phyloP scores from a whole-genome alignment of 1,140 invertebrate species.

The Drosophila eugracilis region DNA sequence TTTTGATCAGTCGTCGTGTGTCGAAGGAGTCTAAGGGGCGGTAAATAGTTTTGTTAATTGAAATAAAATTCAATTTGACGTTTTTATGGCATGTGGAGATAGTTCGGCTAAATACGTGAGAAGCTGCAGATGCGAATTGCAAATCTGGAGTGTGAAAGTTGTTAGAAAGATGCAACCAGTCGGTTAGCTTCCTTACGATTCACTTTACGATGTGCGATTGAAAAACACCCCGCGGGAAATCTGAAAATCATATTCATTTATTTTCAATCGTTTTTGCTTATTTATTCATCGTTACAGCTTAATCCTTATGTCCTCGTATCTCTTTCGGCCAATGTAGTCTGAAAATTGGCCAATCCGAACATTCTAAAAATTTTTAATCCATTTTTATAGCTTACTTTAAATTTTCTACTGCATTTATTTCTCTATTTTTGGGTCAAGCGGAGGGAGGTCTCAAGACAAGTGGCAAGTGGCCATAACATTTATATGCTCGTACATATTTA shows the following conservation, averaged over 20 bases:
- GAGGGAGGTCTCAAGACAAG: slow-evolving; percentile 19
- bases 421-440: neutral
- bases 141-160: slow-evolving; percentile 63
- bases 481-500: slow-evolving; percentile 12
- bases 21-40: slow-evolving; percentile 19
- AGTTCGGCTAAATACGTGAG: slow-evolving; percentile 74
- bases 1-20: slow-evolving; percentile 24
- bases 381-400: slow-evolving; percentile 10
- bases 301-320: slow-evolving; percentile 12
- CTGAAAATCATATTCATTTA: slow-evolving; percentile 19
- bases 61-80: slow-evolving; percentile 82
- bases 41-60: slow-evolving; percentile 77
- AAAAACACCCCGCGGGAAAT: slow-evolving; percentile 16
- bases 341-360: neutral
- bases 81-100: slow-evolving; percentile 76
- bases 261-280: slow-evolving; percentile 23
- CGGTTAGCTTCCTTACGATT: slow-evolving; percentile 9
- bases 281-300: slow-evolving; percentile 21
- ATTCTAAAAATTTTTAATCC: neutral
- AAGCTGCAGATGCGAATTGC: slow-evolving; percentile 40
- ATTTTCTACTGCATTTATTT: neutral
- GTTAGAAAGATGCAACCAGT: slow-evolving; percentile 64
- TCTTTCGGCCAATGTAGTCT: slow-evolving; percentile 7
- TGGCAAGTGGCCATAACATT: slow-evolving; percentile 22
- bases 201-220: slow-evolving; percentile 44